These are phyloP conservation scores for Tragelaphus oryx DNA, from an alignment of 2,797 vertebrate genomes.

Conservation along the genomic window DNA sequence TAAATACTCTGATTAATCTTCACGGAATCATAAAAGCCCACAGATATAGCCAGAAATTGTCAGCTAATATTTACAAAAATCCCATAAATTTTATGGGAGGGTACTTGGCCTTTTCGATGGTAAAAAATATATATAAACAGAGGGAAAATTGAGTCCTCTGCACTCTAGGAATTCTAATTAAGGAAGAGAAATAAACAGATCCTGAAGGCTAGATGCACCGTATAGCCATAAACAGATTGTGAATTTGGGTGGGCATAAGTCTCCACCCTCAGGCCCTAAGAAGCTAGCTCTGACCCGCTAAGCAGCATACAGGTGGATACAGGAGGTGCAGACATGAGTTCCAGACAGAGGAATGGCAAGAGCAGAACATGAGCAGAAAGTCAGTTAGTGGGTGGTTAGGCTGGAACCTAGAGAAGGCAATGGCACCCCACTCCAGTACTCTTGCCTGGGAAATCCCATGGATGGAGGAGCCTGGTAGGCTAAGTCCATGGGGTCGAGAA, in stretches of 20 bases:
- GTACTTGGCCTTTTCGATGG: constrained; percentile 3
- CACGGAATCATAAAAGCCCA: constrained; percentile 35
- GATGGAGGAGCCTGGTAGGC: too few species aligned
- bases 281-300: background rate
- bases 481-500: too few species aligned
- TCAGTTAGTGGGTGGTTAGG: background rate
- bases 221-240: constrained; percentile 6
- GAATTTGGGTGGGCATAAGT: background rate
- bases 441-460: too few species aligned
- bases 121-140: constrained; percentile 27
- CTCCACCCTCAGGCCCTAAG: background rate
- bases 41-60: constrained; percentile 51
- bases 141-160: constrained; percentile 17
- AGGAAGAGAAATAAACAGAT: constrained; percentile 48
- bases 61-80: constrained; percentile 62
- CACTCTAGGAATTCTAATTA: constrained; percentile 59
- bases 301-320: background rate
- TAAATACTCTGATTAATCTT: constrained; percentile 50
- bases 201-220: background rate
- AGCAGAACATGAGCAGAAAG: background rate
- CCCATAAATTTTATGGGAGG: constrained; percentile 50
- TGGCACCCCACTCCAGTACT: too few species aligned
- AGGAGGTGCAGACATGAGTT: background rate
- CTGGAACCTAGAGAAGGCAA: background rate
- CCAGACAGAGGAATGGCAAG: background rate